Base-by-base conservation (phyloP, 2,797 vertebrate species). In the Apogon talboti region DNA sequence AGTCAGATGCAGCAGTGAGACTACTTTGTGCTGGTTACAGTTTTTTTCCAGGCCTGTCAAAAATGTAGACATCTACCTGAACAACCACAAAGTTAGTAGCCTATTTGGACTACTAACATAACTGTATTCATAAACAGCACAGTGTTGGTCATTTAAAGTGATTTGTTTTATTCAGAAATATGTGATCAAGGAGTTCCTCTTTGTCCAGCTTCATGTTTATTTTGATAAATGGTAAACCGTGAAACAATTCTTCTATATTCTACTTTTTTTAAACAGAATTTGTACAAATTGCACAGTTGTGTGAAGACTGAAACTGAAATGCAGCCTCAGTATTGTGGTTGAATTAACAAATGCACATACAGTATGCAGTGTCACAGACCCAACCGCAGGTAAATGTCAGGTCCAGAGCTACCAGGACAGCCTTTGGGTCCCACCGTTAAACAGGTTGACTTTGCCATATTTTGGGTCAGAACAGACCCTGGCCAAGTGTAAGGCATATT, bases 401-500 rank as follows among this genome's bases (percentile, higher is more conserved):
- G 42, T 68, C 33, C 35, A 66, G 64, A 76, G 14, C 24, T 42
- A 70, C 78, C 74, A 37, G 64, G 58, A 21, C 1, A 30, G 64
- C 77, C 81, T 0, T 0, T 60, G 66, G 64, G 79, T 66, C 69
- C 76, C 60, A 51, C 65, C 75, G n/a, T 75, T 54, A 81, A 74
- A 56, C 65, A 62, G 47, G 70, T 74, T 58, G 35, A 14, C 43
- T 55, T 37, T 68, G 41, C 41, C n/a, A n/a, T 14, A 43, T 45
- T 35, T 35, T 35, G 33, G 33, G 40, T 57, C 54, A 71, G 35
- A 61, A 59, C 67, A 67, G 71, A 74, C 56, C 83, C 10, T 48
- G 51, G 60, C 44, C 58, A 54, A 84, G 66, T 89, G 82, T 53
- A 56, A 57, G 57, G 72, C 49, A 66, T 57, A 85, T 79, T 74